These are phyloP conservation scores for Hydropsyche tenuis DNA, from an alignment of 1,140 invertebrate species.

Conservation along the genomic window DNA sequence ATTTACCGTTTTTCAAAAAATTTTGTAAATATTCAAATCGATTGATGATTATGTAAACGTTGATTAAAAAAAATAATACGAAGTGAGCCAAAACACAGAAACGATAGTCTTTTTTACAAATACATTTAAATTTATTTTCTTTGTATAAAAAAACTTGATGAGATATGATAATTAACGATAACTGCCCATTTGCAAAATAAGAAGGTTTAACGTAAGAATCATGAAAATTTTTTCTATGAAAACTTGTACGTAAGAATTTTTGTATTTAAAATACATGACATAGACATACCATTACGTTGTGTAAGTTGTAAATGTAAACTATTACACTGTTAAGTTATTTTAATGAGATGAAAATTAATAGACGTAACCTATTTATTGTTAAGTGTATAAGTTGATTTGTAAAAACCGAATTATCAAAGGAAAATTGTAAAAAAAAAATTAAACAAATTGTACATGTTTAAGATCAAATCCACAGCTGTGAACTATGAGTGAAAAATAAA, in stretches of 20 bases:
- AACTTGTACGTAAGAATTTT: constrained; percentile 28
- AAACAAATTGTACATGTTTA: constrained; percentile 24
- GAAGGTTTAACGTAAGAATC: background rate
- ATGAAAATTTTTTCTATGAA: constrained; percentile 35
- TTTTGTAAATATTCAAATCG: background rate
- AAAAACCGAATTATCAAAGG: constrained; percentile 48
- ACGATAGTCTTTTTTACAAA: background rate
- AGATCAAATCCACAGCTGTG: constrained; percentile 48
- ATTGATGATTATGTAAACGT: background rate
- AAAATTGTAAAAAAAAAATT: constrained; percentile 40
- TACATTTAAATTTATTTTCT: background rate
- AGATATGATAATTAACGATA: background rate
- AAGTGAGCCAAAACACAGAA: no score
- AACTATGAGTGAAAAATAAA: constrained; percentile 45
- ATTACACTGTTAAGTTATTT: constrained; percentile 32
- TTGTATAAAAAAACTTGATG: background rate
- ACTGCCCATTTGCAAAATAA: background rate
- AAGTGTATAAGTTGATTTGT: constrained; percentile 44
- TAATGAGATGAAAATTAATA: constrained; percentile 21
- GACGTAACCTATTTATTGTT: background rate
- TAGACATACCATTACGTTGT: constrained; percentile 33
- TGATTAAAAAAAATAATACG: no score
- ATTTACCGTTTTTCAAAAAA: background rate
- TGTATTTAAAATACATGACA: constrained; percentile 35
- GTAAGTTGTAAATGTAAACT: constrained; percentile 37